Evolutionary conservation across 2,888 invertebrate species (phyloP).

Genomic region (Pseudococcus longispinus): DNA sequence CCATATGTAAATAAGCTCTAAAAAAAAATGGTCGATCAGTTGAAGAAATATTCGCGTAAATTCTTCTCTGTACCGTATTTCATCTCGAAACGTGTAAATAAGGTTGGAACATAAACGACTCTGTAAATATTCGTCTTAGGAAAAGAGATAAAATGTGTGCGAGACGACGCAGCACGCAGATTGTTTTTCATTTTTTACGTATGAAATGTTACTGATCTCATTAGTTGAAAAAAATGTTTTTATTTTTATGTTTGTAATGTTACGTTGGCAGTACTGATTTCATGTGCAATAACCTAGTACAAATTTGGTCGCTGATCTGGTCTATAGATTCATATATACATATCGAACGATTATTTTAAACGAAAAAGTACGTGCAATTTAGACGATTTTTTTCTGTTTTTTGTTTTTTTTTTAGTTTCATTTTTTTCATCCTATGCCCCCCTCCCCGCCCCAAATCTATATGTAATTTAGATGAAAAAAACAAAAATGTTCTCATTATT

Average conservation of each 20-base stretch:
- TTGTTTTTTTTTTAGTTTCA: not conserved
- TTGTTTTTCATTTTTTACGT: not conserved
- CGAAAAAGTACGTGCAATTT: not conserved
- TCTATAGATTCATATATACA: not conserved
- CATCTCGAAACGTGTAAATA: not conserved
- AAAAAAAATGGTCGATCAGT: not conserved
- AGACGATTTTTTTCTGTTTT: not conserved
- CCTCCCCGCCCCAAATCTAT: not conserved
- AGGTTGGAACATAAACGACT: not conserved
- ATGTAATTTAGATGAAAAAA: not conserved
- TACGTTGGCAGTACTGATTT: not conserved
- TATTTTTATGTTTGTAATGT: conserved; percentile 10
- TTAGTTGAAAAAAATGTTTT: conserved; percentile 22
- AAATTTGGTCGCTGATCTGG: not conserved
- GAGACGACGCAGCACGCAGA: not conserved
- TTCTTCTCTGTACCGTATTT: not conserved
- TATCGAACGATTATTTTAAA: not conserved
- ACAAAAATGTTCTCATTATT: conserved; percentile 1
- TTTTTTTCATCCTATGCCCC: not conserved
- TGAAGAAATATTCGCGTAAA: not conserved
- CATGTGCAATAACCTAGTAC: not conserved
- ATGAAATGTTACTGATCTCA: conserved; percentile 4
- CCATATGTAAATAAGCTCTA: not conserved
- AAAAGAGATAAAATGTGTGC: not conserved
- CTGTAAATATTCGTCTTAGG: not conserved